Evolutionary conservation across 2,888 invertebrate genomes (phyloP), one percentile per base, ranked within the genome.

Genomic region (Pachliopta kotzebuea): DNA sequence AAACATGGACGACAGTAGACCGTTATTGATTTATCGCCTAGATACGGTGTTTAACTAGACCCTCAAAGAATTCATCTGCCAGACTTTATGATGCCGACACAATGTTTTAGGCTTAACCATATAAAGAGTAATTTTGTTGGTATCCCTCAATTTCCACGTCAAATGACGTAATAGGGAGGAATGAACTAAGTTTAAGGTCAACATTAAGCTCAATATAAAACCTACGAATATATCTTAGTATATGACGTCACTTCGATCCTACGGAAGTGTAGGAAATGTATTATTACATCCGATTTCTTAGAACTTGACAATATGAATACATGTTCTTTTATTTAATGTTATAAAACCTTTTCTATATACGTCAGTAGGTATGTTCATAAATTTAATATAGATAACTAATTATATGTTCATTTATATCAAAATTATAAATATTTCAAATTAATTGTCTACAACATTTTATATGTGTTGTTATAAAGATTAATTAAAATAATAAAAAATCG

Each of bases 121-220:
- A 45, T 45, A 45, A 45, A 45, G 45, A 45, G 45, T 45, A 45
- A 45, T 45, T 45, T 45, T 45, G 45, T 45, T 45, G 45, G 45
- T 45, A 45, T 18, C 45, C 45, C n/a, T 45, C n/a, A 45, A n/a
- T 45, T 45, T 45, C 45, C n/a, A n/a, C 45, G 45, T 45, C n/a
- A 7, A 18, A 45, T 45, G 18, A 45, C 11, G 18, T 45, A 45
- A 45, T 18, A 45, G 18, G 45, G 18, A 45, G 45, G 45, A 45
- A 45, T 45, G 45, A 45, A 45, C 45, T n/a, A 45, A 45, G 45
- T n/a, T n/a, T n/a, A 45, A 45, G 45, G n/a, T 45, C 18, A 45
- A 45, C n/a, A 45, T 45, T 45, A 45, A 18, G 45, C 45, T 45
- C n/a, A 45, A 45, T 45, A 45, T 37, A 45, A 45, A 45, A 45